A percentile compares a stretch with the other conserved stretches of the same genome.
These are phyloP conservation scores for Serripes groenlandicus DNA, from an alignment of 2,888 invertebrate genomes.

Conservation along the genomic window DNA sequence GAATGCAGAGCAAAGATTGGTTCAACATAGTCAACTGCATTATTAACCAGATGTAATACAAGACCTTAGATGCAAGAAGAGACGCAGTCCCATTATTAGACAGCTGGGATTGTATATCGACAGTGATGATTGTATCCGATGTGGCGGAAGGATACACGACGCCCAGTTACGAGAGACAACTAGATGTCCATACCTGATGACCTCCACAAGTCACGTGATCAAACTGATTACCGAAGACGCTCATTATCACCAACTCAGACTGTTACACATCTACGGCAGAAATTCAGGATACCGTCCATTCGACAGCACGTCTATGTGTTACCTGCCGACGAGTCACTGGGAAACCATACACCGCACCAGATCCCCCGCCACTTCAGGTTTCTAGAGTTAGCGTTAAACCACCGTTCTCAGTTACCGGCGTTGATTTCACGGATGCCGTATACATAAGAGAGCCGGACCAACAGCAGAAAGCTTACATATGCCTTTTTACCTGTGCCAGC, in stretches of 20 bases:
- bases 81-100: constrained; percentile 19
- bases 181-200: constrained; percentile 18
- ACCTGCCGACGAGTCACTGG: constrained; percentile 41
- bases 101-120: constrained; percentile 31
- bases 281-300: constrained; percentile 52
- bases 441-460: constrained; percentile 22
- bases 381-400: constrained; percentile 26
- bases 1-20: neutral
- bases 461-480: constrained; percentile 38
- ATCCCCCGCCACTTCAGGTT: constrained; percentile 45
- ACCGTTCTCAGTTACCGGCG: constrained; percentile 56
- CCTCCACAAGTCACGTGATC: constrained; percentile 21
- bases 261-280: constrained; percentile 43
- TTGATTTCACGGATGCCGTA: constrained; percentile 49
- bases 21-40: neutral
- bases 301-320: constrained; percentile 39
- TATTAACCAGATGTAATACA: neutral
- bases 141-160: constrained; percentile 41
- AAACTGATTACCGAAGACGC: constrained; percentile 40
- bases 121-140: constrained; percentile 7
- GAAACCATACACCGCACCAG: constrained; percentile 38
- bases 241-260: constrained; percentile 35
- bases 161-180: constrained; percentile 26
- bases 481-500: too few relatives aligned
- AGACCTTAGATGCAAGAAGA: neutral